Evolutionary conservation across 2,113 vertebrate species (phyloP), one percentile per base, ranked within the genome.

Genomic region (Festucalex cinctus): DNA sequence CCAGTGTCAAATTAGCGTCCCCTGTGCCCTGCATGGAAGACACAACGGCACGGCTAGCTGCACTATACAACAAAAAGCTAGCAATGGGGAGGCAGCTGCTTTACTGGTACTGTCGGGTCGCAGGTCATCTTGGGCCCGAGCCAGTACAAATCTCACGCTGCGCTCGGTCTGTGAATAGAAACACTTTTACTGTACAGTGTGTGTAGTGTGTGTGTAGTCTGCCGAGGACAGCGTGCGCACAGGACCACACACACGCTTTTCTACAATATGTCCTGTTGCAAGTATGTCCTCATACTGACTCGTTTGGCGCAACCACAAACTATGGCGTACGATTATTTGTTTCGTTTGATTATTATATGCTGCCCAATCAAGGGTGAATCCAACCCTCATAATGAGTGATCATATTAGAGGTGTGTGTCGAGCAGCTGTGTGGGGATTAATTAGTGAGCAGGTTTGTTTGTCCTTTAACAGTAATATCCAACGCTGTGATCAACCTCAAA

Each of bases 1-100:
- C 71, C 59, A 78, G 79, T 85, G 87, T 88, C 88, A 89, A 78
- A 87, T 83, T 81, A 88, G 72, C 74, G 81, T 79, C 68, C 66
- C 44, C 62, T 65, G 73, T 58, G 74, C 77, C 54, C 70, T 66
- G 78, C 73, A 49, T 73, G 81, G 64, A 83, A 61, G 71, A 80
- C 54, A 66, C 68, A 63, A 20, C 9, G 3, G 68, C 83, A 81
- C 79, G 73, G 65, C 85, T 78, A 81, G 81, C 80, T 5, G 41
- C 68, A 26, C 65, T 28, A 66, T 2, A 53, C 73, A 81, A 83
- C 81, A 85, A 86, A 79, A 71, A 43, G 41, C n/a, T 4, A 77
- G 70, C 81, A 63, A 66, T 73, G 69, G 81, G 80, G 81, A 84
- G 75, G 84, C 78, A 73, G 74, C 69, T 54, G 79, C 74, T 78